These are phyloP conservation scores for Zhuqinia jingwanae DNA, from an alignment of 2,888 invertebrate species.

Conservation along the genomic window DNA sequence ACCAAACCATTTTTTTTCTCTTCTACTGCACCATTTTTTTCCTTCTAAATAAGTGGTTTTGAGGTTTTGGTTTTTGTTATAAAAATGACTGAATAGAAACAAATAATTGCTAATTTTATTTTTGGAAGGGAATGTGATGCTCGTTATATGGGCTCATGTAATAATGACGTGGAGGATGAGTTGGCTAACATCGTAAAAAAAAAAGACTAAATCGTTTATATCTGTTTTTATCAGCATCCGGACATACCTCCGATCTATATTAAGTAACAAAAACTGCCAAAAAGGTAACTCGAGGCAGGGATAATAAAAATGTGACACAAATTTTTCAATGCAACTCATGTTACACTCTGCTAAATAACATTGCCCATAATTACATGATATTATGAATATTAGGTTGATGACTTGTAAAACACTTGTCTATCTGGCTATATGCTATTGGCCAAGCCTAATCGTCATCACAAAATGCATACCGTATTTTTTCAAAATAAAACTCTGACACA, in stretches of 20 bases:
- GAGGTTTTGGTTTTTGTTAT: no score
- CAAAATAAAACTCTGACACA: neutral
- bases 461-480: no score
- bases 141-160: no score
- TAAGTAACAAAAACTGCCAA: slow-evolving; percentile 13
- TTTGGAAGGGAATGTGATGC: no score
- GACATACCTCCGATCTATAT: neutral
- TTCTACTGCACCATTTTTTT: no score
- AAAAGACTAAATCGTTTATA: no score
- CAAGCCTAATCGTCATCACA: neutral
- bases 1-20: no score
- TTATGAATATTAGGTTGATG: neutral
- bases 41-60: no score
- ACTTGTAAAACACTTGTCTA: no score
- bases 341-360: neutral
- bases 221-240: slow-evolving; percentile 22
- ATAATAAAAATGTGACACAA: neutral
- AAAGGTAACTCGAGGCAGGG: neutral
- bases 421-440: neutral
- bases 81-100: no score
- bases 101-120: no score
- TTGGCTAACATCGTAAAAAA: neutral
- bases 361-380: neutral
- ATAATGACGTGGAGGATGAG: slow-evolving; percentile 8
- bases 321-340: neutral